These are phyloP conservation scores for Chrysochloris asiatica DNA, from an alignment of 2,113 vertebrate species.

Conservation along the genomic window DNA sequence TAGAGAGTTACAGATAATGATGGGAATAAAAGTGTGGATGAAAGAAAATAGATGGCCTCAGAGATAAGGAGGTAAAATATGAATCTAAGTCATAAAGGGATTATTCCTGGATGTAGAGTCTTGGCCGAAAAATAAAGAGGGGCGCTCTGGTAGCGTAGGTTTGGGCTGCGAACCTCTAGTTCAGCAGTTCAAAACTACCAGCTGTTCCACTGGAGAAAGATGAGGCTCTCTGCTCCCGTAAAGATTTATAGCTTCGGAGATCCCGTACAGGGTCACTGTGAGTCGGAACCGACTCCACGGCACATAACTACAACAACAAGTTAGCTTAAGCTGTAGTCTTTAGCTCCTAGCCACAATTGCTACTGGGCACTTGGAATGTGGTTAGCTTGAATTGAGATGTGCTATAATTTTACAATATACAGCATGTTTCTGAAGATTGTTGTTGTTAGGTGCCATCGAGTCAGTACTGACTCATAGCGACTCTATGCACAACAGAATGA, in stretches of 20 bases:
- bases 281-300: too few species aligned
- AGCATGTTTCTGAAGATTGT: conserved; percentile 21
- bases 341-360: not conserved
- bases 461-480: too few species aligned
- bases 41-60: not conserved
- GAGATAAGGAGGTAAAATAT: not conserved
- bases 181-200: too few species aligned
- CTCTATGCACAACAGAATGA: too few species aligned
- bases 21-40: not conserved
- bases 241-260: too few species aligned
- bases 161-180: too few species aligned
- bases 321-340: not conserved
- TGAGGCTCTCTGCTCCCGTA: too few species aligned
- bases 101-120: not conserved
- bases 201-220: too few species aligned
- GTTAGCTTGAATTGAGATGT: too few species aligned
- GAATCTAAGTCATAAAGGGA: not conserved
- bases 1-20: not conserved
- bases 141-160: too few species aligned
- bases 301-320: not conserved
- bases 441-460: too few species aligned
- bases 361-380: not conserved
- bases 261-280: too few species aligned
- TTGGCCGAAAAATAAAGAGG: not conserved
- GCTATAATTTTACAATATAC: not conserved